phyloP scores from a whole-genome alignment of 2,113 vertebrate species.

The Podilymbus podiceps region DNA sequence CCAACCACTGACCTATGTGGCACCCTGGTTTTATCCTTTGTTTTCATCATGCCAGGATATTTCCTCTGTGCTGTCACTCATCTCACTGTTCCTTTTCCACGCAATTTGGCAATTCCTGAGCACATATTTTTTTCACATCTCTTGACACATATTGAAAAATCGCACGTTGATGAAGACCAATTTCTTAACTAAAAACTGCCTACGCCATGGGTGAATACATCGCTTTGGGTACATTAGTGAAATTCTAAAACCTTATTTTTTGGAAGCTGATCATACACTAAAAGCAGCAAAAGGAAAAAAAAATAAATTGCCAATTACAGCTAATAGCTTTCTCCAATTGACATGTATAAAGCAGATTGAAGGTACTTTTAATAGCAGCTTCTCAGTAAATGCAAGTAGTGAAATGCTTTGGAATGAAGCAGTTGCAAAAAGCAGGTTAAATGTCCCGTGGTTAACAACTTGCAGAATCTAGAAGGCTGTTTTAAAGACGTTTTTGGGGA shows the following conservation, averaged over 20 bases:
- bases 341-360: slow-evolving; percentile 38
- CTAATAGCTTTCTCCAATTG: slow-evolving; percentile 52
- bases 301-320: slow-evolving; percentile 31
- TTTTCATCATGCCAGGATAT: background rate
- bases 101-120: background rate
- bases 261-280: slow-evolving; percentile 12
- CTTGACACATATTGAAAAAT: background rate
- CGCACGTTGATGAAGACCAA: background rate
- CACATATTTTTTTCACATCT: background rate
- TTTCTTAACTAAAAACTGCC: slow-evolving; percentile 19
- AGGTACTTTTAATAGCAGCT: slow-evolving; percentile 30
- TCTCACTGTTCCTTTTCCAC: background rate
- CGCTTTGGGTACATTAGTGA: background rate
- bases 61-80: background rate
- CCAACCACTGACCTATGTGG: background rate
- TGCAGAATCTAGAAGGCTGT: background rate
- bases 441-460: slow-evolving; percentile 25
- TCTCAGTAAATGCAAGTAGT: slow-evolving; percentile 33
- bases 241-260: slow-evolving; percentile 13
- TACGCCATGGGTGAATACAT: background rate
- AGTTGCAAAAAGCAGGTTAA: slow-evolving; percentile 53
- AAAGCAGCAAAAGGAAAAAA: slow-evolving; percentile 7
- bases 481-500: slow-evolving; percentile 22
- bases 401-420: slow-evolving; percentile 41
- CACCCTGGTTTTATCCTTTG: background rate